These are phyloP conservation scores for Hypolimnas misippus DNA, from an alignment of 2,888 invertebrate genomes.

Conservation along the genomic window DNA sequence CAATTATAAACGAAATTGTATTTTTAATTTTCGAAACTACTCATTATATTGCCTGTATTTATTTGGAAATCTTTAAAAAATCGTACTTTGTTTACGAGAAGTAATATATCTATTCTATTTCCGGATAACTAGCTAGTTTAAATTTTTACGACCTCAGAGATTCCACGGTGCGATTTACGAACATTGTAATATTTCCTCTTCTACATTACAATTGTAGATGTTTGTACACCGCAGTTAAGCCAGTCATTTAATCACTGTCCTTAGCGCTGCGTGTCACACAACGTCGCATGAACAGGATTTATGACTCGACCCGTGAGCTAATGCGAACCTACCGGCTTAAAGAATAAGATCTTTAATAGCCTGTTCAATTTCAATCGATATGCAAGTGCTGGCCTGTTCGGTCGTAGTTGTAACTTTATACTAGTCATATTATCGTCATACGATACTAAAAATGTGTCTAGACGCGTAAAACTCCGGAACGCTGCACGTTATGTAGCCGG, in stretches of 20 bases:
- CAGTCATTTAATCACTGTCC: constrained; percentile 9
- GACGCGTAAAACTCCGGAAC: constrained; percentile 13
- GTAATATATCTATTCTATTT: too few relatives aligned
- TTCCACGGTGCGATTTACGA: not conserved
- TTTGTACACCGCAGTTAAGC: not conserved
- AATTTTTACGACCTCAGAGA: not conserved
- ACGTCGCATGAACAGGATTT: not conserved
- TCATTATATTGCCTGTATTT: too few relatives aligned
- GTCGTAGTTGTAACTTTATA: constrained; percentile 11
- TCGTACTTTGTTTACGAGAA: too few relatives aligned
- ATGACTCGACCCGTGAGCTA: not conserved
- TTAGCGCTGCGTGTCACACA: not conserved
- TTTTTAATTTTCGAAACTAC: too few relatives aligned
- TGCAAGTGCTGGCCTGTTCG: not conserved
- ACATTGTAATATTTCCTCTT: constrained; percentile 5
- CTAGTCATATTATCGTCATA: constrained; percentile 21
- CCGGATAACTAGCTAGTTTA: not conserved
- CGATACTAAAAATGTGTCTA: constrained; percentile 22
- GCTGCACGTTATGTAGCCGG: constrained; percentile 2
- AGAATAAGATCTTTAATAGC: not conserved
- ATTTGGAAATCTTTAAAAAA: too few relatives aligned
- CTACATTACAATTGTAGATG: not conserved
- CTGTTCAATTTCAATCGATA: not conserved
- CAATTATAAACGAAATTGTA: too few relatives aligned
- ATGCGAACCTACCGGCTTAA: not conserved